A percentile compares a stretch with the other conserved stretches of the same genome.
Evolutionary conservation across 2,113 vertebrate species (phyloP).

Genomic region (Coptodon bakossiorum): DNA sequence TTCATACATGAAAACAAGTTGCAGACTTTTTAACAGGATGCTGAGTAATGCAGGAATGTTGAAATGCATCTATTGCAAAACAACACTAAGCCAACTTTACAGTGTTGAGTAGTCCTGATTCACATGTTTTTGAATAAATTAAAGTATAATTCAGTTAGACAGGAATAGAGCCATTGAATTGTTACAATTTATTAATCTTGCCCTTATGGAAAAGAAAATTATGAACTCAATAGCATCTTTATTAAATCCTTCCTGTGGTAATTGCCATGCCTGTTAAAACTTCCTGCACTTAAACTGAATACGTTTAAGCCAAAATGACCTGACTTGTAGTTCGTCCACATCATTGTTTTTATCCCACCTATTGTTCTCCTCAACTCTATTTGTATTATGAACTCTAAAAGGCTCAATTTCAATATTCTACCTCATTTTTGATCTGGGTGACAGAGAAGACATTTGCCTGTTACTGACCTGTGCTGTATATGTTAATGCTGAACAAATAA

Average conservation of each 20-base stretch:
- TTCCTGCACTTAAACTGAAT: neutral
- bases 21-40: neutral
- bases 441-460: neutral
- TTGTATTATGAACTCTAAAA: neutral
- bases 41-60: neutral
- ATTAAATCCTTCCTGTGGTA: neutral
- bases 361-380: neutral
- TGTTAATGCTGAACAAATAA: neutral
- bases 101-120: neutral
- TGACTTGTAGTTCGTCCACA: neutral
- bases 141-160: neutral
- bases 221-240: neutral
- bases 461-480: neutral
- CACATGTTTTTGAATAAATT: neutral
- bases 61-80: neutral
- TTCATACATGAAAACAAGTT: neutral
- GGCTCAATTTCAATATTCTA: neutral
- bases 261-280: neutral
- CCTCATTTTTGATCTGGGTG: neutral
- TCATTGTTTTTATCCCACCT: neutral
- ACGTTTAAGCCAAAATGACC: neutral
- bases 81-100: neutral
- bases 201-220: neutral
- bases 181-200: neutral
- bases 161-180: neutral